Base-by-base conservation (phyloP, 2,888 invertebrate species). In the Aplocera efformata region DNA sequence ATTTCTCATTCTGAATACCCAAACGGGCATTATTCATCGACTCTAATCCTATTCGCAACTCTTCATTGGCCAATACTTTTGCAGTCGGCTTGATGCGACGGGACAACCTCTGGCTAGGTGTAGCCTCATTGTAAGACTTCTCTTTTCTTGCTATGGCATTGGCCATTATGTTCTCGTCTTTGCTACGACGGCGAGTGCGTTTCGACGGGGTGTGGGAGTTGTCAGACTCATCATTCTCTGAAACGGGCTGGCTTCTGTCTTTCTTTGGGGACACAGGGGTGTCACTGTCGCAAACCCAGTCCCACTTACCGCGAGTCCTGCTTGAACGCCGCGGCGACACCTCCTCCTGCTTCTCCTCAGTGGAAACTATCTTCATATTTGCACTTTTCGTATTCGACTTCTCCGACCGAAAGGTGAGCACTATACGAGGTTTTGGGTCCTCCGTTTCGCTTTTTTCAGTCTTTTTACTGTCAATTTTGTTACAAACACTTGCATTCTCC, bases 121-220 rank as follows among this genome's bases (percentile, higher is more conserved):
- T 63, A 1, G 58, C 55, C 56, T 90, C 89, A 56, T 91, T 91
- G 57, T 92, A 92, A 0, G 91, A 91, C 56, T 93, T 93, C 66
- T 93, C 92, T 65, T 94, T 94, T 7, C 93, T 85, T 0, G 93
- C 93, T 58, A 93, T 93, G 6, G 93, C 93, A 71, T 90, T 91
- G 48, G 93, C 92, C 10, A 94, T 71, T 20, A 93, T 90, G 32
- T 92, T 92, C 48, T 91, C 90, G 27, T 92, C 92, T 62, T 91
- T 92, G 53, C 91, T 91, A 30, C 91, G 80, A 23, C 92, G 86
- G 34, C 92, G 88, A 0, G 91, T 90, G 0, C 93, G 86, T 68
- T 93, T 94, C 0, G 90, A 78, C 7, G 88, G 76, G 11, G 81
- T 63, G 26, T 62, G 68, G 0, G 77, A 70, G 42, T 66, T 72